Evolutionary conservation across 1,140 invertebrate genomes (phyloP).

Genomic region (Stenopsyche tienmushanensis): DNA sequence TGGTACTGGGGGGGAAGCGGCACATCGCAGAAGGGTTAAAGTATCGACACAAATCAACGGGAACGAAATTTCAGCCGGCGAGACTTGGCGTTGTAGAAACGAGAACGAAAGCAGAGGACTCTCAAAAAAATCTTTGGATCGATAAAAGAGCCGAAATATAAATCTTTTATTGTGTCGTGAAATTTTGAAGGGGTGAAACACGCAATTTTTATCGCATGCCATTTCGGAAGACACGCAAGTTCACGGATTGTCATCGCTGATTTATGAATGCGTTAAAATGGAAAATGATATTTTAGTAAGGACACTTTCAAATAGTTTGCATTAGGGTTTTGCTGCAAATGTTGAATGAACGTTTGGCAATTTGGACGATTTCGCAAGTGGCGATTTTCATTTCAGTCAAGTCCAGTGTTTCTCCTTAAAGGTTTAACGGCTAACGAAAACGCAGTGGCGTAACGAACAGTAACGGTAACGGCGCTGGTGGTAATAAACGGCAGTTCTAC

Average conservation of each 20-base stretch:
- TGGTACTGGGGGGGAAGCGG: constrained; percentile 1
- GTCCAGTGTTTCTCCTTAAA: too few species aligned
- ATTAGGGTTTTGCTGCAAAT: too few species aligned
- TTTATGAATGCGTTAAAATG: too few species aligned
- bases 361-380: too few species aligned
- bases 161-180: too few species aligned
- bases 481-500: neutral
- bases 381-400: too few species aligned
- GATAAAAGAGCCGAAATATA: neutral
- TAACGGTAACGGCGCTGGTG: neutral
- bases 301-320: too few species aligned
- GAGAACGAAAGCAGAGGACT: neutral
- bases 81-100: neutral
- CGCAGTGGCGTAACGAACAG: neutral
- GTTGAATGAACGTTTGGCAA: too few species aligned
- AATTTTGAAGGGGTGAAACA: too few species aligned
- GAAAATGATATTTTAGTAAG: too few species aligned
- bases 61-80: neutral
- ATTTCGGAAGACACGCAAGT: neutral
- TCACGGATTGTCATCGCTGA: too few species aligned
- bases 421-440: constrained; percentile 2
- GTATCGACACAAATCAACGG: neutral
- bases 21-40: constrained; percentile 1
- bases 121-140: neutral
- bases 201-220: neutral